A percentile compares a stretch with the other conserved stretches of the same genome.
These are phyloP conservation scores for Laspeyria flexula DNA, from an alignment of 2,888 invertebrate genomes.

Conservation along the genomic window DNA sequence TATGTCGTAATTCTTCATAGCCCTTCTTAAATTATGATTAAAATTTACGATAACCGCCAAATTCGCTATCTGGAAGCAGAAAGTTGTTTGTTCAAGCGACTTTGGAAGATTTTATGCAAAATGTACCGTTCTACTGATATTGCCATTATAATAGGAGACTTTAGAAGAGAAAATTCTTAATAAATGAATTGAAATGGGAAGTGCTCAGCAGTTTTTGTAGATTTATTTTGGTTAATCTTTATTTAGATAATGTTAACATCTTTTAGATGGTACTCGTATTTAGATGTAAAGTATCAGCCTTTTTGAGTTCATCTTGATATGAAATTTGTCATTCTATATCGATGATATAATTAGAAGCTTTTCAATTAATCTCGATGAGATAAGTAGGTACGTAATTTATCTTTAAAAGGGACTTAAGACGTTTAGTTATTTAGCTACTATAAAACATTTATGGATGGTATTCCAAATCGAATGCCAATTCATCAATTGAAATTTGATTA, in stretches of 20 bases:
- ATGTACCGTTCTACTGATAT: conserved; percentile 36
- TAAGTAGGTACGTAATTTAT: too few species aligned
- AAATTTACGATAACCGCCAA: conserved; percentile 62
- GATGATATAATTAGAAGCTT: too few species aligned
- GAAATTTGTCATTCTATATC: not conserved
- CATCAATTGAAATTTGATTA: too few species aligned
- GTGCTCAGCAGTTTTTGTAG: conserved; percentile 18
- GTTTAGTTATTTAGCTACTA: too few species aligned
- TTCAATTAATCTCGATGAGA: too few species aligned
- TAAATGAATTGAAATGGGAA: conserved; percentile 20
- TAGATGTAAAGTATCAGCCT: not conserved
- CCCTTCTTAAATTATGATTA: conserved; percentile 67
- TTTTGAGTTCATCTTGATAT: not conserved
- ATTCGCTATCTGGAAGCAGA: conserved; percentile 48
- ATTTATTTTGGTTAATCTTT: conserved; percentile 15
- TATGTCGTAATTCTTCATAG: conserved; percentile 61
- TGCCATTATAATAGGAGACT: conserved; percentile 17
- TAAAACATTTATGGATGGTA: too few species aligned
- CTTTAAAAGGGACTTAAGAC: too few species aligned
- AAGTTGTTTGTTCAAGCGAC: conserved; percentile 42
- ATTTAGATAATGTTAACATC: conserved; percentile 9
- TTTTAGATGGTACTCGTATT: conserved; percentile 6
- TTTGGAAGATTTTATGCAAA: conserved; percentile 45
- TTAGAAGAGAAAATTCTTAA: conserved; percentile 15
- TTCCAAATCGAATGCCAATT: too few species aligned